Evolutionary conservation across 2,888 invertebrate species (phyloP), one percentile per base, ranked within the genome.

Genomic region (Ornithoptera priamus): DNA sequence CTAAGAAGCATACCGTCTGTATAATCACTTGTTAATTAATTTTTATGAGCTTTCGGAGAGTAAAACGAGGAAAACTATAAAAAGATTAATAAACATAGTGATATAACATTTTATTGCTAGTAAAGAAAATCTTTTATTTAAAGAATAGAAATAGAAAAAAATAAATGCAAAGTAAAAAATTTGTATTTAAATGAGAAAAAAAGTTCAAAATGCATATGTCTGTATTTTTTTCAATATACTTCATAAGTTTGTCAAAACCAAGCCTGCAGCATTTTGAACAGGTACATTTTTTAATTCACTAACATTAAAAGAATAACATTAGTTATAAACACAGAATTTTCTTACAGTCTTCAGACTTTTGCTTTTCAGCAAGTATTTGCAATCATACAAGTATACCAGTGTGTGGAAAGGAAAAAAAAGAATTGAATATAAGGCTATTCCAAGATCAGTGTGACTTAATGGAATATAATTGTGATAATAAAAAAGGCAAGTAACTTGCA

Each of bases 351-450:
- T 62, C 87, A 0, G 75, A 75, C 53, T 69, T 74, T 68, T 90
- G 90, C 71, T n/a, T 86, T 1, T 62, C 81, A 50, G 85, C 89
- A 0, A 85, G 86, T 42, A 75, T 86, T 36, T 90, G 90, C 72
- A 89, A 89, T 68, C 90, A 90, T 72, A 89, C 89, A 0, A 85
- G 84, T 82, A 81, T 86, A 2, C 83, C 86, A 0, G 87, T 86
- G 56, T 90, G 90, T 61, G 90, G 82, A 0, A 69, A 69, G 7
- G 72, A 71, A 0, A 71, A 67, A 0, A 62, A 53, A 1, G 64
- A 62, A 0, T 71, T 67, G 46, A 70, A 78, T 18, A 71, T 72
- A 62, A 80, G 82, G 65, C 58, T 87, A 1, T 90, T 90, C 70
- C 76, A 81, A 18, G 90, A 90, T 64, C 82, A 87, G 22, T 90